phyloP scores from a whole-genome alignment of 2,113 vertebrate species.

The Ursus arctos region DNA sequence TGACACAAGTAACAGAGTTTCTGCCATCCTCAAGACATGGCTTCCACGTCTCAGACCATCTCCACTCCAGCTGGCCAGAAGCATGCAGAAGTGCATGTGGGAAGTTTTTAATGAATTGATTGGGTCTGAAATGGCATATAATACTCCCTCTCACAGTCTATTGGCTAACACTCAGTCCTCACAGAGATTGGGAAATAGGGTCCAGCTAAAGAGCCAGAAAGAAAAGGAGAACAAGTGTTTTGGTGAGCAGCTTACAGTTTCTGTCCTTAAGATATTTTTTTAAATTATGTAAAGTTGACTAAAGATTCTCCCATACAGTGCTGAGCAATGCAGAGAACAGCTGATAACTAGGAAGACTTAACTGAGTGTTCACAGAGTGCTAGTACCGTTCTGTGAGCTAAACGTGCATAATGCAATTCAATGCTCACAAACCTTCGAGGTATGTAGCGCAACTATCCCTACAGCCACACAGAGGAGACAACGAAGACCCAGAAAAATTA shows the following conservation, averaged over 20 bases:
- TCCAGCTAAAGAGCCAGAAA: neutral
- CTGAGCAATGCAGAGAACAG: neutral
- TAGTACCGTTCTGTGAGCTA: neutral
- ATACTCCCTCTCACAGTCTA: neutral
- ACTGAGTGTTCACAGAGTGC: neutral
- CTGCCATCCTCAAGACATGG: neutral
- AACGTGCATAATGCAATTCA: neutral
- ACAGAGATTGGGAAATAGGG: neutral
- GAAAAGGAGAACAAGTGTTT: neutral
- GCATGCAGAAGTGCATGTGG: neutral
- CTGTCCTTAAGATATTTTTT: conserved; percentile 71
- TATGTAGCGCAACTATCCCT: neutral
- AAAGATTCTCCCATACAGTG: neutral
- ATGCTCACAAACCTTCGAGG: neutral
- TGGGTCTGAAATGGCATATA: neutral
- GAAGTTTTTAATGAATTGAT: neutral
- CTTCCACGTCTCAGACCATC: neutral
- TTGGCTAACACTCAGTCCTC: neutral
- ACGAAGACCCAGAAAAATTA: neutral
- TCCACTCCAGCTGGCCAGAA: neutral
- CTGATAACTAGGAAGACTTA: neutral
- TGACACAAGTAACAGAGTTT: neutral
- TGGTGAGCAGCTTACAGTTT: neutral
- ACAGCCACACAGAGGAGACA: neutral
- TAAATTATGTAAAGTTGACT: conserved; percentile 62